Evolutionary conservation across 2,113 vertebrate species (phyloP).

Genomic region (Nanger granti): DNA sequence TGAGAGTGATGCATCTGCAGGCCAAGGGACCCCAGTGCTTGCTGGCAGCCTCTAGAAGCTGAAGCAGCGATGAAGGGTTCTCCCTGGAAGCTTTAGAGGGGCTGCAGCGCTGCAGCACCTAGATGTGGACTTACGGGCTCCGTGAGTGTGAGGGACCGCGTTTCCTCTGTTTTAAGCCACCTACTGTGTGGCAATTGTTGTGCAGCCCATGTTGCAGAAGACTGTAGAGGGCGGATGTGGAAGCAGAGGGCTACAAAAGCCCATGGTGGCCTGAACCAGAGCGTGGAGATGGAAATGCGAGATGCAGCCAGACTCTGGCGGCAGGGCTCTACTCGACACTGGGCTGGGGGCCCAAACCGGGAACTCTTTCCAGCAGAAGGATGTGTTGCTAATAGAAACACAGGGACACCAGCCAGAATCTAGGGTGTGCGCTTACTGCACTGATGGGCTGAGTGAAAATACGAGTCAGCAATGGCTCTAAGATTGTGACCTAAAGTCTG

Average conservation of each 20-base stretch:
- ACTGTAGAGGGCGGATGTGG: accelerated
- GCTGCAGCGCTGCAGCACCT: background rate
- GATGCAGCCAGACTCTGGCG: background rate
- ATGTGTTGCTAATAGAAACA: background rate
- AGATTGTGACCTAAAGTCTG: background rate
- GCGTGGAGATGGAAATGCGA: accelerated
- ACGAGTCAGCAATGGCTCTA: accelerated
- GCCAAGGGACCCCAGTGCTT: accelerated
- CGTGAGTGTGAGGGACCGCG: background rate
- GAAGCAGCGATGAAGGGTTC: background rate
- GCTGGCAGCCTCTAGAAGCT: background rate
- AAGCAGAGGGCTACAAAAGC: background rate
- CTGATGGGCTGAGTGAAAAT: too few relatives aligned
- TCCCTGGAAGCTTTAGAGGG: background rate
- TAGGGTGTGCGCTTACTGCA: accelerated
- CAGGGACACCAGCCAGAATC: background rate
- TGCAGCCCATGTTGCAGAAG: background rate
- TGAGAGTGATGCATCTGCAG: accelerated
- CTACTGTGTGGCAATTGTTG: background rate
- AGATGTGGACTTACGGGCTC: background rate
- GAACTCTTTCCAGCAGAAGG: background rate
- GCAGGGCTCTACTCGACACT: background rate
- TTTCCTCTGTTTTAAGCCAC: background rate
- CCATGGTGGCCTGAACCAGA: accelerated
- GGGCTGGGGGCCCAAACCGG: too few relatives aligned